Percentiles rank a stretch among this genome's conserved stretches.
phyloP scores from a whole-genome alignment of 2,113 vertebrate species.

The Tenebrosternarchus preto region DNA sequence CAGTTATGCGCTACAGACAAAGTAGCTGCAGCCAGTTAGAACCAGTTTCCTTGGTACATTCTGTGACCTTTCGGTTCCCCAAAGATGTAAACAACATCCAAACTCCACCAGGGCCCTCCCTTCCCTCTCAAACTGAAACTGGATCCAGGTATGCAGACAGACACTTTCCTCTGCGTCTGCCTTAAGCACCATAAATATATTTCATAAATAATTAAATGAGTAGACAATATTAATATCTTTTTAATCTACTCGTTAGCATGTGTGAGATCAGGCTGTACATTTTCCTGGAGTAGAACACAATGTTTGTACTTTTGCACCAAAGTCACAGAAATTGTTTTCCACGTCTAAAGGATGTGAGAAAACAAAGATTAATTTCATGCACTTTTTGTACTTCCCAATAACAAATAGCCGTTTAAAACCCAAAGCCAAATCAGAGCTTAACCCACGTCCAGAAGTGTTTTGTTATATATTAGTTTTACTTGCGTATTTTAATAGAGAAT shows the following conservation, averaged over 20 bases:
- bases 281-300: no score
- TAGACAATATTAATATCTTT: neutral
- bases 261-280: neutral
- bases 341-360: no score
- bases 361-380: no score
- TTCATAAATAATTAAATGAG: conserved; percentile 2
- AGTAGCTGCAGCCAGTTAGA: conserved; percentile 54
- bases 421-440: no score
- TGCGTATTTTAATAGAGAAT: no score
- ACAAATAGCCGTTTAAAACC: no score
- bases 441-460: no score
- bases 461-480: no score
- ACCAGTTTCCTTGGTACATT: conserved; percentile 55
- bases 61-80: conserved; percentile 57
- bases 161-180: neutral
- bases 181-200: neutral
- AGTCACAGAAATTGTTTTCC: no score
- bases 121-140: conserved; percentile 58
- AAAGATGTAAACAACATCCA: conserved; percentile 66
- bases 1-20: neutral
- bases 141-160: conserved; percentile 50
- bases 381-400: no score
- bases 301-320: no score
- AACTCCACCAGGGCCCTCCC: conserved; percentile 46
- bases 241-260: neutral